Base-by-base conservation (phyloP, 2,888 invertebrate species). In the Eubasilissa splendida region DNA sequence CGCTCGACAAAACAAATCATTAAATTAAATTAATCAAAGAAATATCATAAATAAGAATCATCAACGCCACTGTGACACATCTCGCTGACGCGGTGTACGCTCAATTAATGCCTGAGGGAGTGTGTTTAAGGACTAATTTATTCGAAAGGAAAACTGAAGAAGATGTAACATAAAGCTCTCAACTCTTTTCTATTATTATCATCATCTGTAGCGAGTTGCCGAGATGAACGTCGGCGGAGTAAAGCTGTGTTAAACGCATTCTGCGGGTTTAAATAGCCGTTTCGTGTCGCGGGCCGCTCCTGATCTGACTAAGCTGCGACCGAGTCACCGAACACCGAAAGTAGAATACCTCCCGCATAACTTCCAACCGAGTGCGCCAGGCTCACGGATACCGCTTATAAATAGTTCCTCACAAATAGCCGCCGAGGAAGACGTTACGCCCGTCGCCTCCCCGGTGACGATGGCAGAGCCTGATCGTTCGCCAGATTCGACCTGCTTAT, bases 271-370 rank as follows among this genome's bases (percentile, higher is more conserved):
- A 42, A 73, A 73, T 73, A 73, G 71, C 56, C 56, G 53, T 42
- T 60, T n/a, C 52, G 54, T 54, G 70, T 22, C 53, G 70, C 53
- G 54, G 71, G 56, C 56, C 71, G 54, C 71, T 73, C 58, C 71
- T 73, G 56, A 73, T 73, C 71, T 56, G 31, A 5, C 42, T 7
- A 4, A 7, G 4, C 42, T 9, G 56, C 56, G 54, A 14, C 70
- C 22, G 42, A 7, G 56, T 42, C 22, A 22, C 70, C 22, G 53
- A 70, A 52, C 22, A 22, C 70, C 22, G 53, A 70, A 52, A 70
- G 70, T 70, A 73, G 71, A 73, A 73, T 73, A 56, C 71, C 71
- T 73, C 71, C 71, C 71, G 71, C 71, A 73, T 73, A 73, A 56
- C 71, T 73, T 73, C 58, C 71, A 56, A 56, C 71, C 56, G 54